A percentile compares a stretch with the other conserved stretches of the same genome.
Evolutionary conservation across 1,140 invertebrate species (phyloP).

Genomic region (Helicoverpa armigera): DNA sequence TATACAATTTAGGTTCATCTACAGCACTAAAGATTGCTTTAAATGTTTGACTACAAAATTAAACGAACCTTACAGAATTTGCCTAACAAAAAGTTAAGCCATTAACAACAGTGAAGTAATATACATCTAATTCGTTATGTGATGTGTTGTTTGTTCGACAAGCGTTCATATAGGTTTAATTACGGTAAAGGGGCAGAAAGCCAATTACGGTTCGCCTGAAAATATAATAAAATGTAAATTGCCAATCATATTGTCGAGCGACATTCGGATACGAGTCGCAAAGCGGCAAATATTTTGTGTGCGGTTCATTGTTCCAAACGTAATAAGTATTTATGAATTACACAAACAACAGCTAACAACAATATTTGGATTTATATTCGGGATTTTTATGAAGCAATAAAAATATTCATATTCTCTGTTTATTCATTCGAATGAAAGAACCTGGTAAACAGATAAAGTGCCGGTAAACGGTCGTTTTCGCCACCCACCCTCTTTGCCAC

Average conservation of each 20-base stretch:
- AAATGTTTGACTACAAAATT: neutral
- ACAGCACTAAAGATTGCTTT: neutral
- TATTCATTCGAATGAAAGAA: neutral
- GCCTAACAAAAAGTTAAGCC: neutral
- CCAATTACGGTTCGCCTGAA: constrained; percentile 49
- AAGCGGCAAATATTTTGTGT: constrained; percentile 33
- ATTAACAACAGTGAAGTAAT: constrained; percentile 12
- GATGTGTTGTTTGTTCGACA: constrained; percentile 6
- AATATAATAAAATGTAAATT: constrained; percentile 60
- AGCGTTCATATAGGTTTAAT: constrained; percentile 39
- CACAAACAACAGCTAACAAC: constrained; percentile 18
- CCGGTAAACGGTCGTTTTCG: no score
- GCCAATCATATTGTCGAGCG: constrained; percentile 53
- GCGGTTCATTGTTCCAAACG: constrained; percentile 19
- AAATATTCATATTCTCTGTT: neutral
- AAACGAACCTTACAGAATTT: neutral
- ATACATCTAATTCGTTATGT: constrained; percentile 28
- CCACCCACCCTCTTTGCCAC: no score
- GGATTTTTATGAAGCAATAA: constrained; percentile 8
- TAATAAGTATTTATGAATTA: constrained; percentile 35
- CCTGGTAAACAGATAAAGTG: neutral
- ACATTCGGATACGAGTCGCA: constrained; percentile 50
- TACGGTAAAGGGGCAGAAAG: constrained; percentile 48
- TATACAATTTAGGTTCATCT: constrained; percentile 4
- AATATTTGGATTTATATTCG: constrained; percentile 32